Evolutionary conservation across 2,113 vertebrate species (phyloP).

Genomic region (Meriones unguiculatus): DNA sequence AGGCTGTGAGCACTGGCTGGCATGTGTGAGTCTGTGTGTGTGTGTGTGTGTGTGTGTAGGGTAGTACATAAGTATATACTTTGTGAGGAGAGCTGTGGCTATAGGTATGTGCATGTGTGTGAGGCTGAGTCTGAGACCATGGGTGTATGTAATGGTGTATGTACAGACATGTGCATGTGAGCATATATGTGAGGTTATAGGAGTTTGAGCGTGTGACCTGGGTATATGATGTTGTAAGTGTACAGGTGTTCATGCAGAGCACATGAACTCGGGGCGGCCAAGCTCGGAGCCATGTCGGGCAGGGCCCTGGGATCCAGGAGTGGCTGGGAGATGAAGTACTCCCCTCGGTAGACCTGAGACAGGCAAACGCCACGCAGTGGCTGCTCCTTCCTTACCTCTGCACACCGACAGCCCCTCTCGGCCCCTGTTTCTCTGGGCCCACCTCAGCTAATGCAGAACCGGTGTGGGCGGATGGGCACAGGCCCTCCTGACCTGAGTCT

Average conservation of each 20-base stretch:
- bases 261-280: no score
- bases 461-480: background rate
- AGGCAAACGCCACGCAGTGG: background rate
- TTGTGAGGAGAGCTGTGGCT: background rate
- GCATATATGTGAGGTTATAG: background rate
- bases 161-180: background rate
- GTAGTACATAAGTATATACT: background rate
- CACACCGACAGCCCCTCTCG: background rate
- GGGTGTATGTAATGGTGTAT: background rate
- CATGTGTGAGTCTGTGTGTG: accelerated
- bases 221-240: background rate
- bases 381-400: background rate
- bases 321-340: background rate
- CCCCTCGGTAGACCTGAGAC: background rate
- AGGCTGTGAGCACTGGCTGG: accelerated
- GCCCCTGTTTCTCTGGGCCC: background rate
- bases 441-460: background rate
- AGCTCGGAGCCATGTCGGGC: background rate
- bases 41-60: background rate
- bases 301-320: background rate
- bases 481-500: background rate
- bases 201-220: background rate
- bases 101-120: background rate
- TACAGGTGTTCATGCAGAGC: background rate
- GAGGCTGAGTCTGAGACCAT: background rate